phyloP scores from a whole-genome alignment of 2,888 invertebrate species.

The Phorcus lineatus region DNA sequence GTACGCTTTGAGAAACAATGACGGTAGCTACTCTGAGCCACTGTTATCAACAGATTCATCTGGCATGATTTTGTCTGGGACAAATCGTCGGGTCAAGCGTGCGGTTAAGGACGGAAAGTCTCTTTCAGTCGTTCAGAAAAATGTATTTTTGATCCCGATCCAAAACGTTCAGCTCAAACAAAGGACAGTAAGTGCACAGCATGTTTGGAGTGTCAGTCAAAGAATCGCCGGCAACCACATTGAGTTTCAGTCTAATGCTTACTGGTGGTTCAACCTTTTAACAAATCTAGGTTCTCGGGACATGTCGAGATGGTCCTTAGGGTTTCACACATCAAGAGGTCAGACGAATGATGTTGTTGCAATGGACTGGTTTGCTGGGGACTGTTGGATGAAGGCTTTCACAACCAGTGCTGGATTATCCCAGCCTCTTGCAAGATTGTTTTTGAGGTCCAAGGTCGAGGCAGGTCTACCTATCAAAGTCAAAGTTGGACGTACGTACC shows the following conservation, averaged over 20 bases:
- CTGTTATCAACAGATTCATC: not conserved
- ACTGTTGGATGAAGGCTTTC: not conserved
- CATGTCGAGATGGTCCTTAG: not conserved
- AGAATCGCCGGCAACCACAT: not conserved
- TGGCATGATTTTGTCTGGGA: not conserved
- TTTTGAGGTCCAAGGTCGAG: not conserved
- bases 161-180: not conserved
- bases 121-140: not conserved
- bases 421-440: no score
- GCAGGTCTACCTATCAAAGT: not conserved
- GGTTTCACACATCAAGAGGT: not conserved
- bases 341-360: not conserved
- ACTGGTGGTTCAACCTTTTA: not conserved
- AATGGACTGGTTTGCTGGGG: not conserved
- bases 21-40: not conserved
- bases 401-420: not conserved
- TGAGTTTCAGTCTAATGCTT: not conserved
- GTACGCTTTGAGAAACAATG: not conserved
- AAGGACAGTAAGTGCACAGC: not conserved
- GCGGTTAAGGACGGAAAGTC: not conserved
- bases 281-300: not conserved
- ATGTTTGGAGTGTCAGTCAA: slow-evolving; percentile 1
- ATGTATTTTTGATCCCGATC: not conserved
- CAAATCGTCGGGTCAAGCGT: not conserved
- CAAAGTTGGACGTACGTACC: not conserved